phyloP scores from a whole-genome alignment of 2,113 vertebrate species.

The Hippopotamus amphibius region DNA sequence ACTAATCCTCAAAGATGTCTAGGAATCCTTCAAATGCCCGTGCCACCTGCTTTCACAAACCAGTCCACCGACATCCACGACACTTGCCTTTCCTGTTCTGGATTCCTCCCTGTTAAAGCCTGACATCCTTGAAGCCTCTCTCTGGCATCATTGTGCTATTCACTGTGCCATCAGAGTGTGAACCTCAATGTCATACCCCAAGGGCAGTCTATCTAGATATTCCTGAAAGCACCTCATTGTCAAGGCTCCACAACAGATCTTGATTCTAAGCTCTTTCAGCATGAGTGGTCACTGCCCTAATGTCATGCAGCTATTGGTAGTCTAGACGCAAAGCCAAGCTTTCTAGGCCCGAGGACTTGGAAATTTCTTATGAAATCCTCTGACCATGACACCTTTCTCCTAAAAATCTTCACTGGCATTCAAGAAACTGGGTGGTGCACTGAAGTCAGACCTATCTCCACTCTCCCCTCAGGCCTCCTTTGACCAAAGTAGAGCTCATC shows the following conservation, averaged over 20 bases:
- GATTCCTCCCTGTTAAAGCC: not conserved
- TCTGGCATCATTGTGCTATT: too few species aligned
- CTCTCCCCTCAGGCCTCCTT: not conserved
- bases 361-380: not conserved
- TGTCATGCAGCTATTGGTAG: not conserved
- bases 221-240: not conserved
- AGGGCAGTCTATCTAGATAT: too few species aligned
- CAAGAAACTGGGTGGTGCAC: fast-evolving
- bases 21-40: not conserved
- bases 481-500: not conserved
- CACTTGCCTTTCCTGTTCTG: not conserved
- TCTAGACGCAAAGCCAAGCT: too few species aligned
- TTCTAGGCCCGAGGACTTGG: not conserved
- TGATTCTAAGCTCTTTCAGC: not conserved
- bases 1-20: fast-evolving
- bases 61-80: too few species aligned
- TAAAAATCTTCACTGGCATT: not conserved
- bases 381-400: not conserved
- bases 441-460: not conserved
- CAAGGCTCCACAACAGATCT: not conserved
- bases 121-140: too few species aligned
- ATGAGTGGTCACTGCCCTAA: not conserved
- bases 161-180: fast-evolving
- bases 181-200: not conserved
- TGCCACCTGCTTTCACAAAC: fast-evolving